These are phyloP conservation scores for Tolmerus cingulatus DNA, from an alignment of 2,888 invertebrate species.

Conservation along the genomic window DNA sequence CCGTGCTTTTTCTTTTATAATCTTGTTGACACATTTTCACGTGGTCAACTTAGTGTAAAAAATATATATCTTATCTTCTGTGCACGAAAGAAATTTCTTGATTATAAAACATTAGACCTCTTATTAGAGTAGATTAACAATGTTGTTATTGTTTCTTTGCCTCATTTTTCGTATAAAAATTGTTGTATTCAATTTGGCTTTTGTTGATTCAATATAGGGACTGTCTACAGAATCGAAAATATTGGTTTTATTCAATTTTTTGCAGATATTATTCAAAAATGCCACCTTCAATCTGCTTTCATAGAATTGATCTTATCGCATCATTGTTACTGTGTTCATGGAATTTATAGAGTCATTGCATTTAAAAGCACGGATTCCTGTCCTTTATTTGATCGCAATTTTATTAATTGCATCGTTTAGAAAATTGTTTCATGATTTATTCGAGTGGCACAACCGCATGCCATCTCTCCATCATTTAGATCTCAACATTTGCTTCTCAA, in stretches of 20 bases:
- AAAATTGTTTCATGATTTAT: not conserved
- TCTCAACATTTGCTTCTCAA: not conserved
- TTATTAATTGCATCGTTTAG: not conserved
- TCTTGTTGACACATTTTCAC: not conserved
- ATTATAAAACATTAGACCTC: not conserved
- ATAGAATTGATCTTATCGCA: not conserved
- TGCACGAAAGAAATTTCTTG: not conserved
- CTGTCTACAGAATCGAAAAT: not conserved
- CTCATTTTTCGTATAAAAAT: too few species aligned
- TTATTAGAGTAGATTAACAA: not conserved
- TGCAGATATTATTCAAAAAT: not conserved
- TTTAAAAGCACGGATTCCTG: not conserved
- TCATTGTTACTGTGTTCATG: not conserved
- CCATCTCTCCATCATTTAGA: not conserved
- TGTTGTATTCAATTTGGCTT: too few species aligned
- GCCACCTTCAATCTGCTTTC: not conserved
- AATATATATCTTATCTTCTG: not conserved
- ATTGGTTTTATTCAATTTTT: not conserved
- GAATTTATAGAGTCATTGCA: not conserved
- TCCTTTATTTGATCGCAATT: not conserved
- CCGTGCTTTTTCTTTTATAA: not conserved
- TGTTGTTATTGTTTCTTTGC: not conserved
- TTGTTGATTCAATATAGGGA: too few species aligned
- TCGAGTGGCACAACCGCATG: not conserved
- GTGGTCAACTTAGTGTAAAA: not conserved